Base-by-base conservation (phyloP, 1,140 invertebrate species). In the Chironomus tepperi region DNA sequence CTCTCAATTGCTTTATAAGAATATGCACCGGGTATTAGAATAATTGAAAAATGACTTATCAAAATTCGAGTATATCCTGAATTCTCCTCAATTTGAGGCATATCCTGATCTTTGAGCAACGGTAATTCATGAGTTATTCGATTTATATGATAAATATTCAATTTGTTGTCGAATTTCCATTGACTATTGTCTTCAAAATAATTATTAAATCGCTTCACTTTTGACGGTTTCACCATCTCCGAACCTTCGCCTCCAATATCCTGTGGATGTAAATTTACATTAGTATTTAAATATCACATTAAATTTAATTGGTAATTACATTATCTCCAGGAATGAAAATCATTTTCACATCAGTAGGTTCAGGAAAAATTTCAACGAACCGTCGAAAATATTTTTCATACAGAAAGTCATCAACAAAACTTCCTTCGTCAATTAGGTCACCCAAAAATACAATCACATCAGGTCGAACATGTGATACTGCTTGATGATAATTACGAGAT, bases 251-350 rank as follows among this genome's bases (percentile, higher is more conserved):
- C 95, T 21, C 95, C 96, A 77, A 98, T 94, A 80, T 98, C 95
- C 24, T 34, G 24, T 34, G 5, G 5, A 34, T 34, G 5, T 34
- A 34, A 34, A 34, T 1, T 34, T 34, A 34, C 5, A 5, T 34
- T 5, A 34, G 5, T 34, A 2, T 34, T 34, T 34, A 34, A 34
- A 2, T 34, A 2, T 34, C 1, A 34, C 5, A 34, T 2, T 34
- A 5, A 34, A 34, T 1, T 5, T 2, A 34, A 34, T 34, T 34
- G 5, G 5, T 2, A 1, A 2, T 34, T 34, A 34, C 24, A 85
- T 98, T 98, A 81, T 98, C 96, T 18, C 96, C 96, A 47, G 95
- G 93, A 75, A 97, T 82, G 84, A 91, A 95, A 75, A 97, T 87
- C 83, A 89, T 89, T 82, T 87, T 85, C 73, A 86, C 81, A 74